These are phyloP conservation scores for Hystrix brachyura DNA, from an alignment of 2,113 vertebrate species.

Conservation along the genomic window DNA sequence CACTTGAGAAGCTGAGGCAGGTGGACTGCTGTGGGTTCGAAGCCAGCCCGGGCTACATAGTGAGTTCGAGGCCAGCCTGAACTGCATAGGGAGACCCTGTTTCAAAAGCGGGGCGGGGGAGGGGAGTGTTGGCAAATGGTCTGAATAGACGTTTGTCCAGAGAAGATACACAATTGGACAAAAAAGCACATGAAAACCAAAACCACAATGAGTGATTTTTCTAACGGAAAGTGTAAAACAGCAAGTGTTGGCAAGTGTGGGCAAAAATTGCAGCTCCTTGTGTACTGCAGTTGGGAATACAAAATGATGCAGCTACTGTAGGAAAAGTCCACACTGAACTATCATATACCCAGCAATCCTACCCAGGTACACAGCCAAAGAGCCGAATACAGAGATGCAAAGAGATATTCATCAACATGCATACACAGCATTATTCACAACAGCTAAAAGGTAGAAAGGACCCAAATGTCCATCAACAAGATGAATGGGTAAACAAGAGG, in stretches of 20 bases:
- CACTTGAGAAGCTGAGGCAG: not conserved
- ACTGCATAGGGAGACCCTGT: not conserved
- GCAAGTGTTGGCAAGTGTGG: not conserved
- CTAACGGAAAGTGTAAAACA: not conserved
- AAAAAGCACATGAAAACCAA: slow-evolving; percentile 13
- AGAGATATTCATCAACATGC: not conserved
- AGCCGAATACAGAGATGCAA: not conserved
- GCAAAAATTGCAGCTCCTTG: not conserved
- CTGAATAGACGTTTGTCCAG: not conserved
- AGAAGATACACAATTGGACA: not conserved
- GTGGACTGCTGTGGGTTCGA: not conserved
- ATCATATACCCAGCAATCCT: not conserved
- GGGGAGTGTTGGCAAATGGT: not conserved
- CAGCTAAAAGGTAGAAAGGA: not conserved
- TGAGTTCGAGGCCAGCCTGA: not conserved
- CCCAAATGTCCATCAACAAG: not conserved
- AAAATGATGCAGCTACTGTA: not conserved
- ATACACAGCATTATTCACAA: not conserved
- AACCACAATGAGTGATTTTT: not conserved
- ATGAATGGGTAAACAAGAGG: not conserved
- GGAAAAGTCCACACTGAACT: not conserved
- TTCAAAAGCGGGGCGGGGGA: not conserved
- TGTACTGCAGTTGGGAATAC: not conserved
- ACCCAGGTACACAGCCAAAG: not conserved
- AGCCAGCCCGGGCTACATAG: not conserved